Evolutionary conservation across 1,140 invertebrate species (phyloP), one percentile per base, ranked within the genome.

Genomic region (Belonocnema kinseyi): DNA sequence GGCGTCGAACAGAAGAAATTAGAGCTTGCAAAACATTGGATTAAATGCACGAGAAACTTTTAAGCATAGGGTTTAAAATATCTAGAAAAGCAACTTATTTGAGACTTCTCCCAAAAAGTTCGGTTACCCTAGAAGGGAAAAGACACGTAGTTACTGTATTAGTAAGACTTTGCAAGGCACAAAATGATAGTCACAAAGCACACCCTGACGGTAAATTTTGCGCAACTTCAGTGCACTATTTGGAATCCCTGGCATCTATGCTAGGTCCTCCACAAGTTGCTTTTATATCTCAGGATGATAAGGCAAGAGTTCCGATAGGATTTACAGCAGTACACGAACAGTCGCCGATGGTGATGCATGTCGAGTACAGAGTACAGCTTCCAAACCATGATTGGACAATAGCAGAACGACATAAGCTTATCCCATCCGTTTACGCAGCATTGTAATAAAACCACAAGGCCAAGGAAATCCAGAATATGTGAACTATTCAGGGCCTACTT

Each of bases 231-330:
- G 50, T 77, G 3, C 76, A 50, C 13, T 73, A 73, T 73, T n/a
- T 73, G 26, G 54, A 77, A 77, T 61, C 53, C 3, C 40, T 73
- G 17, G 17, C 76, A 17, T 77, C 76, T 11, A 50, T 77, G 16
- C 17, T 73, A 19, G 72, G 76, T 3, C 76, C 54, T 11, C 0
- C 51, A 19, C 50, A 77, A 51, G 76, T 77, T 12, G 46, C 14
- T 77, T 77, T 77, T 46, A 0, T 77, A n/a, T 77, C 71, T 1
- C 72, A 66, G 17, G 76, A 91, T 83, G 90, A 91, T 75, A 91
- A 91, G 86, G 87, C 88, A 50, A 79, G 88, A 17, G 89, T 92
- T 0, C 88, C 90, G 33, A 85, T 91, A 51, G 89, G 90, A 26
- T 58, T 79, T 1, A 76, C 26, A 76, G 75, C 75, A 2, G 75